These are phyloP conservation scores for Hypothenemus hampei DNA, from an alignment of 1,140 invertebrate genomes.

Conservation along the genomic window DNA sequence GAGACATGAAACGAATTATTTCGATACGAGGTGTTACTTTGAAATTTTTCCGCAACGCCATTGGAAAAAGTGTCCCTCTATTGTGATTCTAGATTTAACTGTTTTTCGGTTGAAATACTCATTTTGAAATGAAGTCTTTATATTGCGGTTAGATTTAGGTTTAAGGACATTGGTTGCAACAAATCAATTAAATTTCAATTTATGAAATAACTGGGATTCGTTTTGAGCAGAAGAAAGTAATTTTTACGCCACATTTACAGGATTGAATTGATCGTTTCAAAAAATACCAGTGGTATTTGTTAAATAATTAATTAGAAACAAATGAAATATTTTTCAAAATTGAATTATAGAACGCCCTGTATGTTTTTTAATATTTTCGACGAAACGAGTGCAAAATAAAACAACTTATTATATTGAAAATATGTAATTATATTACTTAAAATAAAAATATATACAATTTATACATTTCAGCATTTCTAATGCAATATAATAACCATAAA, in stretches of 20 bases:
- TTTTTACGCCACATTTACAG: too few relatives aligned
- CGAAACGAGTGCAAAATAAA: not conserved
- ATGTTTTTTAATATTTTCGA: not conserved
- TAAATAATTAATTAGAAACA: not conserved
- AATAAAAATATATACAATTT: slow-evolving; percentile 35
- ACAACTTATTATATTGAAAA: slow-evolving; percentile 1
- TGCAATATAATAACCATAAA: slow-evolving; percentile 31
- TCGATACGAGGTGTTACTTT: too few relatives aligned
- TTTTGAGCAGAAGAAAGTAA: not conserved
- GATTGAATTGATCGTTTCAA: too few relatives aligned
- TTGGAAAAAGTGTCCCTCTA: not conserved
- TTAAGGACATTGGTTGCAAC: not conserved
- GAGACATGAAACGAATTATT: too few relatives aligned
- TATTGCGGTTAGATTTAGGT: not conserved
- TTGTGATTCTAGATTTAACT: not conserved
- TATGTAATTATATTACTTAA: slow-evolving; percentile 7
- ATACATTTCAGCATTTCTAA: slow-evolving; percentile 32
- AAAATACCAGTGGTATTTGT: not conserved
- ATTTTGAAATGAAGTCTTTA: not conserved
- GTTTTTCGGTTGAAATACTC: not conserved
- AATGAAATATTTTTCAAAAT: not conserved
- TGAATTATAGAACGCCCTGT: not conserved
- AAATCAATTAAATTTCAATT: not conserved
- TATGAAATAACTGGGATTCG: not conserved
- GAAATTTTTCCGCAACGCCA: not conserved